Conservation (phyloP, 2,888 invertebrate genomes). For the Uropetala carovei region DNA sequence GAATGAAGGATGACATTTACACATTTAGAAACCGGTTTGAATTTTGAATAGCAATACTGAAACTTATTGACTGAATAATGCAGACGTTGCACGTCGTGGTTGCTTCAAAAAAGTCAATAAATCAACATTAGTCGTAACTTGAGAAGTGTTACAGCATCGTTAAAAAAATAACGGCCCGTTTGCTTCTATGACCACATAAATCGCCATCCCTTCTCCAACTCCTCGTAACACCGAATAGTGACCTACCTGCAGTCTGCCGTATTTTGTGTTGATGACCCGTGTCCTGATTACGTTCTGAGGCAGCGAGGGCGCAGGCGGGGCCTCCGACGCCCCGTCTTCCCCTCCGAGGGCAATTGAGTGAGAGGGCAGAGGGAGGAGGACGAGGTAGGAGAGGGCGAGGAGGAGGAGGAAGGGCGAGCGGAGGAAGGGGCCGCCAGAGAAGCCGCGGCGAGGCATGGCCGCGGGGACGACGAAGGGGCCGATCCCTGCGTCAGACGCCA, state of each 20-base stretch:
- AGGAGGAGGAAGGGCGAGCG: neutral
- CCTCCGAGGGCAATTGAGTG: slow-evolving; percentile 26
- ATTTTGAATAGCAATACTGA: too few relatives aligned
- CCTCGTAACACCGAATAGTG: neutral
- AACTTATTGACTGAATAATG: too few relatives aligned
- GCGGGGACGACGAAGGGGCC: neutral
- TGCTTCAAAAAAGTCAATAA: too few relatives aligned
- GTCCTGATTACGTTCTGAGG: slow-evolving; percentile 40
- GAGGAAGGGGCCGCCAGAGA: neutral
- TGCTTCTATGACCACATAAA: neutral
- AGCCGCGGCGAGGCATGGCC: slow-evolving; percentile 15
- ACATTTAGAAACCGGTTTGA: too few relatives aligned
- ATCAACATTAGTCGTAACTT: too few relatives aligned
- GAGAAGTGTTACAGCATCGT: too few relatives aligned
- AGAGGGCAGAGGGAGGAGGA: slow-evolving; percentile 7
- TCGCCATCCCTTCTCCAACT: neutral
- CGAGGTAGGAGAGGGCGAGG: neutral
- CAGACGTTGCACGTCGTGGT: too few relatives aligned
- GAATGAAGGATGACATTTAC: too few relatives aligned
- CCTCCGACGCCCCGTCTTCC: slow-evolving; percentile 16
- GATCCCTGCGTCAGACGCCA: neutral
- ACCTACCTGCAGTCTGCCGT: slow-evolving; percentile 45
- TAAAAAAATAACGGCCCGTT: too few relatives aligned
- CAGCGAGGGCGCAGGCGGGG: slow-evolving; percentile 10
- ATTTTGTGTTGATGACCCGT: slow-evolving; percentile 52